Conservation (phyloP, 2,888 invertebrate genomes). For the Parnassius apollo region DNA sequence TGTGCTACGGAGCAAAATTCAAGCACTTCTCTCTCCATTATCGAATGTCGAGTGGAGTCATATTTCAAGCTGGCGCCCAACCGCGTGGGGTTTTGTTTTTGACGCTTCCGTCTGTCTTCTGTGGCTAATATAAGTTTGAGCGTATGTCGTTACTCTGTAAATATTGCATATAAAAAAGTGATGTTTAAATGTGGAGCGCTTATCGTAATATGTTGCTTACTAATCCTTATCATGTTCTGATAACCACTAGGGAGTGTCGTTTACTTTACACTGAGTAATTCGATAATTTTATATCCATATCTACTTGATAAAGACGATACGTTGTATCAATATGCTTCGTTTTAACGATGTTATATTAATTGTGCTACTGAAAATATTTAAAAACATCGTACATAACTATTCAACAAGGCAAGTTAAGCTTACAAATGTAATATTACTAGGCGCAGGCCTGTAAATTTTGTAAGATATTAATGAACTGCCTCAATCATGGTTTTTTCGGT, state of each 20-base stretch:
- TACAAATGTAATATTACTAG: too few species aligned
- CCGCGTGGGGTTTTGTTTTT: constrained; percentile 27
- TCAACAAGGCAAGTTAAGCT: too few species aligned
- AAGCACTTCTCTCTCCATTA: constrained; percentile 13
- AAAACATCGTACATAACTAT: too few species aligned
- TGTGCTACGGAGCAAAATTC: constrained; percentile 9
- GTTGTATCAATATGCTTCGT: constrained; percentile 10
- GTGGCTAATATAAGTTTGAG: neutral
- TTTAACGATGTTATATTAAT: neutral
- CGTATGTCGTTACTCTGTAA: constrained; percentile 1
- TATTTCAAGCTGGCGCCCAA: constrained; percentile 32
- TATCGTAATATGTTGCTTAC: constrained; percentile 17
- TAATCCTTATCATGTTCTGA: constrained; percentile 19
- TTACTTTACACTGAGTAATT: constrained; percentile 15
- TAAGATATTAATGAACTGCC: too few species aligned
- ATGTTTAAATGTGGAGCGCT: constrained; percentile 4
- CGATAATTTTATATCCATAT: constrained; percentile 19
- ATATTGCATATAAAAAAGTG: constrained; percentile 13
- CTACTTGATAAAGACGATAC: constrained; percentile 16
- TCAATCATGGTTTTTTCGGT: too few species aligned
- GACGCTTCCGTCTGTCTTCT: constrained; percentile 27
- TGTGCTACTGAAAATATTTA: too few species aligned
- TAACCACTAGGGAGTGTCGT: constrained; percentile 21
- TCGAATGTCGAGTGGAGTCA: constrained; percentile 26
- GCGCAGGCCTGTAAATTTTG: too few species aligned